Evolutionary conservation across 2,113 vertebrate species (phyloP), one percentile per base, ranked within the genome.

Genomic region (Nibea coibor): DNA sequence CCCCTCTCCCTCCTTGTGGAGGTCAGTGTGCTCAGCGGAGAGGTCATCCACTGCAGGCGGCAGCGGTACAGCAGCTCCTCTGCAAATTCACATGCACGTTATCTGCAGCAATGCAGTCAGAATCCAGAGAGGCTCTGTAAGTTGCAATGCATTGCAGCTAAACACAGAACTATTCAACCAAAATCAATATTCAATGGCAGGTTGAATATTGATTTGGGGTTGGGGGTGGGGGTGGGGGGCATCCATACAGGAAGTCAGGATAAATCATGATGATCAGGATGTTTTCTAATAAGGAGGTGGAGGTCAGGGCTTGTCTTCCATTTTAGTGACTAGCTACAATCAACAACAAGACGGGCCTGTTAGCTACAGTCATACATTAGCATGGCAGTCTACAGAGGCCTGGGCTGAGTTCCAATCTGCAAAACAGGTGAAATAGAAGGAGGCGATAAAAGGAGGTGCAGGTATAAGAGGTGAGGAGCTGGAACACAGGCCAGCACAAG

Each of bases 21-120:
- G 78, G 83, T 88, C 78, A 83, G 45, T 65, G 66, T 86, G 75
- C 48, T 85, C 64, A 4, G 57, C 53, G 66, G 63, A 54, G 28
- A 85, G 83, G 77, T 86, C 73, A 78, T 47, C 66, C 79, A 31
- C 79, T 75, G 86, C 81, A 84, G 62, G 61, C 79, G 64, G 68
- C 19, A 3, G 59, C 24, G 2, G 28, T 58, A 42, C 68, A 65
- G 64, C 70, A 65, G 67, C 51, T 72, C 54, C 65, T 78, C 68
- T 69, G 66, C 57, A 67, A 70, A 77, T 50, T 19, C 51, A 45
- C 54, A 48, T 65, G 45, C 75, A 67, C 54, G 39, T 75, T 74
- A 28, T 83, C 66, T 82, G 73, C 81, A 86, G 54, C 0, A 48
- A 75, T 72, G 74, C 51, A 70, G 74, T 56, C 56, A 63, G 26